Evolutionary conservation across 2,797 vertebrate genomes (phyloP).

Genomic region (Synaphobranchus kaupii): DNA sequence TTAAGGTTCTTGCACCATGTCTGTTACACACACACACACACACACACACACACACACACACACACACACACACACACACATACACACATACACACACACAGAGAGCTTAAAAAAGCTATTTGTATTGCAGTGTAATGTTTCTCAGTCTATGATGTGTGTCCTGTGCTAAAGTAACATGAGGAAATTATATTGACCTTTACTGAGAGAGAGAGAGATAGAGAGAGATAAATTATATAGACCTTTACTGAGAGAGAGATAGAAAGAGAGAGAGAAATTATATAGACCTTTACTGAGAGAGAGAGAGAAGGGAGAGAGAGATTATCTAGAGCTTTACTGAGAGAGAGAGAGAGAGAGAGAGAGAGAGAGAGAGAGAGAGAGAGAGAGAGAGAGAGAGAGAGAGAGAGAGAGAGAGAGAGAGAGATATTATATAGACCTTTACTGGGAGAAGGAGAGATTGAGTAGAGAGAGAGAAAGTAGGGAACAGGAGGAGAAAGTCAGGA

Average conservation of each 20-base stretch:
- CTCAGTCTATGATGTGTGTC: conserved; percentile 7
- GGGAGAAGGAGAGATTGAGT: conserved; percentile 17
- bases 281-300: not conserved
- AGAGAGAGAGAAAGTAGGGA: not conserved
- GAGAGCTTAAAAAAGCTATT: not conserved
- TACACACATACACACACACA: not conserved
- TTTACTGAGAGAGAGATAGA: not conserved
- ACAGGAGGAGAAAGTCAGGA: not conserved
- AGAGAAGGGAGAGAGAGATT: not conserved
- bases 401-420: not conserved
- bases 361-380: not conserved
- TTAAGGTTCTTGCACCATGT: not conserved
- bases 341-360: not conserved
- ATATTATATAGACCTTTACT: not conserved
- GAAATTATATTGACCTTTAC: not conserved
- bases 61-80: not conserved
- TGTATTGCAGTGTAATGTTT: not conserved
- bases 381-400: not conserved
- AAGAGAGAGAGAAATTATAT: not conserved
- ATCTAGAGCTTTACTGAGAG: not conserved
- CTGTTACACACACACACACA: not conserved
- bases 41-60: not conserved
- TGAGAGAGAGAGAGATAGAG: conserved; percentile 10
- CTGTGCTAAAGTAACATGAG: conserved; percentile 1
- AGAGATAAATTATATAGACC: not conserved